A percentile compares a stretch with the other conserved stretches of the same genome.
These are phyloP conservation scores for Bombus huntii DNA, from an alignment of 1,140 invertebrate species.

Conservation along the genomic window DNA sequence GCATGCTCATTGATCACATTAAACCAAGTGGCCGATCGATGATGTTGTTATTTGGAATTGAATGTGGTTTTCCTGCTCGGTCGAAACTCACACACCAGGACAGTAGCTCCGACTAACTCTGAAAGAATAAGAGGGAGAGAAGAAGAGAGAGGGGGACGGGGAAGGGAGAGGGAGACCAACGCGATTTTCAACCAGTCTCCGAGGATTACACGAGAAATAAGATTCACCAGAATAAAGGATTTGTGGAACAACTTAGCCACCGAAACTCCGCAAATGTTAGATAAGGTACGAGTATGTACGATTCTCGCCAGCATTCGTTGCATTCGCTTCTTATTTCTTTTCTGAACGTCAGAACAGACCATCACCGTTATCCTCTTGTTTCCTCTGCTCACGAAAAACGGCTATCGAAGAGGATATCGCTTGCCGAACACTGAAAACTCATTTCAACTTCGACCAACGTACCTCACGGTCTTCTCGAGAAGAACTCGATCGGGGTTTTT, in stretches of 20 bases:
- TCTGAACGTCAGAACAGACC: not conserved
- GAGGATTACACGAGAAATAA: too few species aligned
- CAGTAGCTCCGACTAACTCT: not conserved
- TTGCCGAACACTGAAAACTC: constrained; percentile 12
- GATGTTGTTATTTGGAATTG: constrained; percentile 26
- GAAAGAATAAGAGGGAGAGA: not conserved
- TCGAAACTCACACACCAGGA: too few species aligned
- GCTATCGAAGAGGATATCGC: constrained; percentile 9
- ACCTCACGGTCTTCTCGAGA: too few species aligned
- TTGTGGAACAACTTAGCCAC: too few species aligned
- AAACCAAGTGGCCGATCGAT: constrained; percentile 18
- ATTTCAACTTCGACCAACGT: constrained; percentile 1
- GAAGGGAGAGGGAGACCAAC: not conserved
- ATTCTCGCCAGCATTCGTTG: not conserved
- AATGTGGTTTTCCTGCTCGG: not conserved
- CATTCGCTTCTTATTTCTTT: not conserved
- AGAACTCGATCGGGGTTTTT: constrained; percentile 6
- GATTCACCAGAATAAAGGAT: too few species aligned
- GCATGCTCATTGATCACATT: constrained; percentile 33
- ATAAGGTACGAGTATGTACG: too few species aligned
- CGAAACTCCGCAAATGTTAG: too few species aligned
- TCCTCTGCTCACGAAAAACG: not conserved
- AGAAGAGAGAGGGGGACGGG: not conserved
- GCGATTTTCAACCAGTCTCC: too few species aligned
- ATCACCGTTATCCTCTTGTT: not conserved